Conservation (phyloP, 2,797 vertebrate genomes). For the Psittacula echo region DNA sequence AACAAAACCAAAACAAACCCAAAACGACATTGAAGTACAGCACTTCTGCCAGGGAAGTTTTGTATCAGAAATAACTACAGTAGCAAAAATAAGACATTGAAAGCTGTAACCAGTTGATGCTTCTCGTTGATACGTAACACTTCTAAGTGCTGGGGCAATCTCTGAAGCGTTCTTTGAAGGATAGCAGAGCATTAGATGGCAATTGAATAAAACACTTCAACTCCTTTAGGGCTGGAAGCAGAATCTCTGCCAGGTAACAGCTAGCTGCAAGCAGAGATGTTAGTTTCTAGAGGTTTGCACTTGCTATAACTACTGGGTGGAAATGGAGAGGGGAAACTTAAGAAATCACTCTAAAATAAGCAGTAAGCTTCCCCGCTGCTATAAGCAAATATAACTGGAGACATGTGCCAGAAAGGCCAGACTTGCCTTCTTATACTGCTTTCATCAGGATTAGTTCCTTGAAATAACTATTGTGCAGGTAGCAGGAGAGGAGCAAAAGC, state of each 20-base stretch:
- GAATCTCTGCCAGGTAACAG: not conserved
- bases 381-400: not conserved
- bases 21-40: not conserved
- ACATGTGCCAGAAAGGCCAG: not conserved
- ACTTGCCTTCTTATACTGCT: not conserved
- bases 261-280: not conserved
- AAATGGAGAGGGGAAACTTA: not conserved
- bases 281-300: not conserved
- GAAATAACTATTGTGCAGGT: not conserved
- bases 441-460: not conserved
- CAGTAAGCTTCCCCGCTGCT: not conserved
- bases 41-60: not conserved
- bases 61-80: not conserved
- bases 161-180: not conserved
- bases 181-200: not conserved
- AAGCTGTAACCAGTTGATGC: not conserved
- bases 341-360: not conserved
- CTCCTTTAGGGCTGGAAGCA: constrained; percentile 3
- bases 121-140: not conserved
- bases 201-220: not conserved
- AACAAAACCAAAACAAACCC: not conserved
- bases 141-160: not conserved
- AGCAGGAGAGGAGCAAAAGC: not conserved
- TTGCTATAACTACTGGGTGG: not conserved
- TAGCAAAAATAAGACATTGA: not conserved